A percentile compares a stretch with the other conserved stretches of the same genome.
These are phyloP conservation scores for Steinernema feltiae DNA, from an alignment of 1,140 invertebrate species.

Conservation along the genomic window DNA sequence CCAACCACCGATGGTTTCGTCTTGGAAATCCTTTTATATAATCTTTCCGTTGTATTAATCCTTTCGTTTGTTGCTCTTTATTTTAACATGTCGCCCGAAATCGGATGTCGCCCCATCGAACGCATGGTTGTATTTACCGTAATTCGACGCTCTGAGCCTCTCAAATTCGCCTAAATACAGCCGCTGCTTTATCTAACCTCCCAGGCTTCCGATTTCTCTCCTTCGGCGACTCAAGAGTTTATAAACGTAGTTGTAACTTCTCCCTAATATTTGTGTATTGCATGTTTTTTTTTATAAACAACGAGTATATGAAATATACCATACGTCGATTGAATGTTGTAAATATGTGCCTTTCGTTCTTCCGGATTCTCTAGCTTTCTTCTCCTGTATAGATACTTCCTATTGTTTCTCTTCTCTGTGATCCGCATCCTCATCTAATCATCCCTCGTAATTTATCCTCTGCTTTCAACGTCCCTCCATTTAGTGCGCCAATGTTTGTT, in stretches of 20 bases:
- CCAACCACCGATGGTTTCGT: neutral
- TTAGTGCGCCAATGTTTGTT: neutral
- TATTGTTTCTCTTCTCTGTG: neutral
- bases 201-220: neutral
- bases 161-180: slow-evolving; percentile 5
- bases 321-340: neutral
- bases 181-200: slow-evolving; percentile 2
- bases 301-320: neutral
- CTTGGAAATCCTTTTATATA: neutral
- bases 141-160: neutral
- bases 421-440: neutral
- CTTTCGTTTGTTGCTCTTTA: neutral
- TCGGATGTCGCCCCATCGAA: neutral
- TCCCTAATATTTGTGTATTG: too few species aligned
- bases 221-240: neutral
- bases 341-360: neutral
- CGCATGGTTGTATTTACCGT: slow-evolving; percentile 6
- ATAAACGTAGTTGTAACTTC: neutral
- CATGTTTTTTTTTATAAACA: neutral
- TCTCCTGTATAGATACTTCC: neutral
- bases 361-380: slow-evolving; percentile 7
- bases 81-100: neutral
- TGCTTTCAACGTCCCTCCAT: neutral
- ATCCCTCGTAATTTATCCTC: neutral
- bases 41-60: neutral